Conservation (phyloP, 1,140 invertebrate species). For the Ridgeia piscesae region DNA sequence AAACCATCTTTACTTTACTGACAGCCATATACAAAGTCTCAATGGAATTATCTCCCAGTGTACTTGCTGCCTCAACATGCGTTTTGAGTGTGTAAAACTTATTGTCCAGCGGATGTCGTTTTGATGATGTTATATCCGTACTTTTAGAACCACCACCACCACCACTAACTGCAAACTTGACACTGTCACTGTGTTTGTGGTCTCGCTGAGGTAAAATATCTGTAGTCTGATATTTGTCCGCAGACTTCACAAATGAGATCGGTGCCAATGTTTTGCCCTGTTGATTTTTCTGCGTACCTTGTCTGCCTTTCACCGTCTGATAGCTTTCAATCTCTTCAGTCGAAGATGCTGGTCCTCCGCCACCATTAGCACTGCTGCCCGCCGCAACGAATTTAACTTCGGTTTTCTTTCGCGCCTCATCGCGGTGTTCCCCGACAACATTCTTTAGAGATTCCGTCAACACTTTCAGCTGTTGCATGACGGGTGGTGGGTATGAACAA, state of each 20-base stretch:
- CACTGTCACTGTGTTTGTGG: too few species aligned
- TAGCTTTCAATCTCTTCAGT: slow-evolving; percentile 61
- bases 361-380: background rate
- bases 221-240: background rate
- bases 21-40: slow-evolving; percentile 34
- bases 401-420: background rate
- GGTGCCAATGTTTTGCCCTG: background rate
- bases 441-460: slow-evolving; percentile 58
- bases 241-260: background rate
- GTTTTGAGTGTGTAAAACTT: slow-evolving; percentile 13
- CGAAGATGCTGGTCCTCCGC: background rate
- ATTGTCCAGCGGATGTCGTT: background rate
- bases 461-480: slow-evolving; percentile 75
- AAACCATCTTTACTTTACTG: slow-evolving; percentile 33
- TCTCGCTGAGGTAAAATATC: background rate
- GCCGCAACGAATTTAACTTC: background rate
- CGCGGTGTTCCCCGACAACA: background rate
- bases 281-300: background rate
- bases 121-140: background rate
- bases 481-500: slow-evolving; percentile 76
- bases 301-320: background rate
- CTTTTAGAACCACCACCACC: background rate
- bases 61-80: background rate
- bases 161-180: background rate
- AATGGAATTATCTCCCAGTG: slow-evolving; percentile 20